phyloP scores from a whole-genome alignment of 2,888 invertebrate species.

The Heliconius cydno region DNA sequence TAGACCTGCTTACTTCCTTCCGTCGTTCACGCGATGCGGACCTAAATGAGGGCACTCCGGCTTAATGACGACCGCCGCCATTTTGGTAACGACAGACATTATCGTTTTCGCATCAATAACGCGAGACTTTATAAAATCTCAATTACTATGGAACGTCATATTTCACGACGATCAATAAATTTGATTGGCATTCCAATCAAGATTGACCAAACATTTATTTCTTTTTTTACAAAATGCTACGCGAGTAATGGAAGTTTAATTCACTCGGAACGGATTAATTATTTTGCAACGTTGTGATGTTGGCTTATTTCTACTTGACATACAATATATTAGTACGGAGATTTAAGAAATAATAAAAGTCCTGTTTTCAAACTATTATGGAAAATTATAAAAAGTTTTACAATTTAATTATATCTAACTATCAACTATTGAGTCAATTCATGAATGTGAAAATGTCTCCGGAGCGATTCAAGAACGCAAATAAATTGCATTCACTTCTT shows the following conservation, averaged over 20 bases:
- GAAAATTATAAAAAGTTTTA: constrained; percentile 14
- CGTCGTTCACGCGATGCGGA: constrained; percentile 70
- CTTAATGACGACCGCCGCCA: constrained; percentile 71
- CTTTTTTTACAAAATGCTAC: constrained; percentile 35
- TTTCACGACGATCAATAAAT: constrained; percentile 46
- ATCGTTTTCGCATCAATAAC: constrained; percentile 41
- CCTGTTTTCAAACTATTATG: neutral
- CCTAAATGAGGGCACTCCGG: constrained; percentile 76
- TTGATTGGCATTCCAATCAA: constrained; percentile 52
- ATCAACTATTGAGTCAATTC: constrained; percentile 39
- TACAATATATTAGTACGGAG: neutral
- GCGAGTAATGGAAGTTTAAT: constrained; percentile 33
- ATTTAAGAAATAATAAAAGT: neutral
- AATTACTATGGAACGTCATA: constrained; percentile 40
- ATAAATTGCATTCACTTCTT: constrained; percentile 48
- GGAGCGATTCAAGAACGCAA: constrained; percentile 43
- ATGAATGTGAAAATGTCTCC: constrained; percentile 44
- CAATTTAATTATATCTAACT: constrained; percentile 15
- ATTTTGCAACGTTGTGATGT: constrained; percentile 19
- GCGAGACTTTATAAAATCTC: constrained; percentile 39
- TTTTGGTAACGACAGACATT: constrained; percentile 46
- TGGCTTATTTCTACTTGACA: neutral
- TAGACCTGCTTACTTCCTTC: constrained; percentile 71
- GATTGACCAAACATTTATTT: constrained; percentile 49
- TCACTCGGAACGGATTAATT: constrained; percentile 34